Evolutionary conservation across 2,113 vertebrate genomes (phyloP).

Genomic region (Sorex fumeus): DNA sequence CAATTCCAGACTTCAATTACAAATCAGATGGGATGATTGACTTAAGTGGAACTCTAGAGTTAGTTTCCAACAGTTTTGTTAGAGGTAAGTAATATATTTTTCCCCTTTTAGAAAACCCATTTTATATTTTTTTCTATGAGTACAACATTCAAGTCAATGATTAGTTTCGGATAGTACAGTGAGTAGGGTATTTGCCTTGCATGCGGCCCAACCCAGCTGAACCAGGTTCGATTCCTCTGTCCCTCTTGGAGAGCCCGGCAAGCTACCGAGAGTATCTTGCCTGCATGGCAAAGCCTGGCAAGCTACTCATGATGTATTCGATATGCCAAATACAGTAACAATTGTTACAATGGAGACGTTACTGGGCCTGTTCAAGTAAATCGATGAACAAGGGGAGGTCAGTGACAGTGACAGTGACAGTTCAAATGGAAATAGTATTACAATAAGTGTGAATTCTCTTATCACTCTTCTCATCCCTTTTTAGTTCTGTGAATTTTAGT

Average conservation of each 20-base stretch:
- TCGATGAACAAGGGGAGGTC: too few relatives aligned
- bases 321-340: too few relatives aligned
- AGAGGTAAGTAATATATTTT: conserved; percentile 11
- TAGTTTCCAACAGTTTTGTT: conserved; percentile 30
- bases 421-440: not conserved
- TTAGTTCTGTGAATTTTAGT: not conserved
- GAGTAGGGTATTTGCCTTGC: too few relatives aligned
- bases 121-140: conserved; percentile 40
- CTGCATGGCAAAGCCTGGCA: too few relatives aligned
- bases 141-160: not conserved
- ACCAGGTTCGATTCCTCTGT: too few relatives aligned
- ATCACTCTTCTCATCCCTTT: not conserved
- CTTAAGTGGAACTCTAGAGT: not conserved
- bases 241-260: too few relatives aligned
- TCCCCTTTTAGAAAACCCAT: not conserved
- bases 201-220: too few relatives aligned
- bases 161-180: conserved; percentile 6
- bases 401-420: too few relatives aligned
- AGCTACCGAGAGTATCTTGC: too few relatives aligned
- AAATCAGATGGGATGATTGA: not conserved
- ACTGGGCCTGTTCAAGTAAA: too few relatives aligned
- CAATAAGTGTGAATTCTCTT: not conserved
- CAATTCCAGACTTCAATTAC: not conserved
- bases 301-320: too few relatives aligned
- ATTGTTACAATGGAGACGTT: too few relatives aligned